Conservation (phyloP, 2,888 invertebrate genomes). For the Diploptera punctata region DNA sequence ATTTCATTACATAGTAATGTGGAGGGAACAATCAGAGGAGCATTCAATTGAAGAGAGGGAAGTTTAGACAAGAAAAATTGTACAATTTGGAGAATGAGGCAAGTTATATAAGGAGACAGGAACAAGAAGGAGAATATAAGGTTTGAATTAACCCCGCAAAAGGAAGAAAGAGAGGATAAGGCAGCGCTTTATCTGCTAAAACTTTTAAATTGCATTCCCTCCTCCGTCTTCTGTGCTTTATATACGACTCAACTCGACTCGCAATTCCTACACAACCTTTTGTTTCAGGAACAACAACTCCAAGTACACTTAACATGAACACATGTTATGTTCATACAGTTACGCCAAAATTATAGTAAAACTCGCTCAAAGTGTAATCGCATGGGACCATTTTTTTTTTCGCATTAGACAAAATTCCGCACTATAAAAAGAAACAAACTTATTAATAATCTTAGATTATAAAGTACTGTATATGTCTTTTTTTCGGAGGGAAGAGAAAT, state of each 20-base stretch:
- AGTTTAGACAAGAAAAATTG: background rate
- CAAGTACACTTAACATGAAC: conserved; percentile 8
- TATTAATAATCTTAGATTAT: too few relatives aligned
- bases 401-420: too few relatives aligned
- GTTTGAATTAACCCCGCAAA: conserved; percentile 42
- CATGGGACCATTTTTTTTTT: too few relatives aligned
- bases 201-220: conserved; percentile 44
- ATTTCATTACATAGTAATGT: background rate
- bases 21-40: background rate
- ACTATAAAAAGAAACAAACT: too few relatives aligned
- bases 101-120: conserved; percentile 17
- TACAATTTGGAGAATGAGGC: background rate
- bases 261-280: conserved; percentile 41
- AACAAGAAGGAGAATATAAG: conserved; percentile 21
- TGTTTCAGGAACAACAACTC: conserved; percentile 31
- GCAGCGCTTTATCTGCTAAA: conserved; percentile 41
- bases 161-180: conserved; percentile 31
- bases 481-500: too few relatives aligned
- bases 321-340: too few relatives aligned
- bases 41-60: background rate
- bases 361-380: too few relatives aligned
- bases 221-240: conserved; percentile 32
- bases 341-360: too few relatives aligned
- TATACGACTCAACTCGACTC: conserved; percentile 40
- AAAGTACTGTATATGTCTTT: too few relatives aligned